These are phyloP conservation scores for Podiceps cristatus DNA, from an alignment of 2,113 vertebrate genomes.

Conservation along the genomic window DNA sequence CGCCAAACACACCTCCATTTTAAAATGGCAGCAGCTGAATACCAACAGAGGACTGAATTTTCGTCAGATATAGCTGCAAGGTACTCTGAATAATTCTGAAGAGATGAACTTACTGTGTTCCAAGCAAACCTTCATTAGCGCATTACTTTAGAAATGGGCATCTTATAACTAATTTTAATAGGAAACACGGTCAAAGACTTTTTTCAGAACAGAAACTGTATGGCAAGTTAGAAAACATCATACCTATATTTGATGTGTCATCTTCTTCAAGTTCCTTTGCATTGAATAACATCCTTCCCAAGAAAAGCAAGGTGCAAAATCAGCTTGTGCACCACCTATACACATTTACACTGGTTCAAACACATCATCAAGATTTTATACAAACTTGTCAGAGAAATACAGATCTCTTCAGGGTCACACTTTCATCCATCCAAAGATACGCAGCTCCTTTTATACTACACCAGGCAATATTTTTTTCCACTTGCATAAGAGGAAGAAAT, in stretches of 20 bases:
- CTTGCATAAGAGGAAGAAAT: constrained; percentile 7
- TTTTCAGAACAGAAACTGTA: background rate
- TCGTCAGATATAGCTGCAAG: background rate
- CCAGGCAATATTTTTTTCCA: background rate
- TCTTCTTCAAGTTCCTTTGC: background rate
- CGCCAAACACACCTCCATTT: background rate
- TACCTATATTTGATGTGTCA: background rate
- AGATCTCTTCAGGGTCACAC: background rate
- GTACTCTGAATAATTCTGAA: background rate
- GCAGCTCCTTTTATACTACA: background rate
- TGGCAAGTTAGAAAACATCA: background rate
- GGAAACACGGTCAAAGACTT: background rate
- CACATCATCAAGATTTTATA: background rate
- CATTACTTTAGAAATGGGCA: background rate
- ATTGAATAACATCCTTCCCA: constrained; percentile 1
- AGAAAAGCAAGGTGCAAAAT: background rate
- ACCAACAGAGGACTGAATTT: background rate
- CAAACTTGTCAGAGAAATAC: background rate
- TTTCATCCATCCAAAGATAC: background rate
- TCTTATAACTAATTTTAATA: background rate
- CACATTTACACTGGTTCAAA: fast-evolving
- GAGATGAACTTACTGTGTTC: background rate
- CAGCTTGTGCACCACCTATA: background rate
- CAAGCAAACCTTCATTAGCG: background rate
- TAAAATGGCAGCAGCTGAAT: background rate